These are phyloP conservation scores for Megatriorchis doriae DNA, from an alignment of 2,113 vertebrate genomes.

Conservation along the genomic window DNA sequence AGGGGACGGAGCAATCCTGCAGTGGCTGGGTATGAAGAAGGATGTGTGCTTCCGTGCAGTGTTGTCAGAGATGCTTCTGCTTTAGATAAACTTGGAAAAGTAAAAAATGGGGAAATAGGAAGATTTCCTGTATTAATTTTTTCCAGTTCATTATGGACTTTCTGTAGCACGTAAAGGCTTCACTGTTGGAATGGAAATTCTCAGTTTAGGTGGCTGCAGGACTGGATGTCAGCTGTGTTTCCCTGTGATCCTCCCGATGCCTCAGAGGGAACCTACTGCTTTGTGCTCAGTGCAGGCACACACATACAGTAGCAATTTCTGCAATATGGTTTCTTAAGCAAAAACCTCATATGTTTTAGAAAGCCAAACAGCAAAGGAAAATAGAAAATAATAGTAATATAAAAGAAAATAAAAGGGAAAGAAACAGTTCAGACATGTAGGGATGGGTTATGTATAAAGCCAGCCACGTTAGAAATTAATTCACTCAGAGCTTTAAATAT, in stretches of 20 bases:
- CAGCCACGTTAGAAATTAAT: not conserved
- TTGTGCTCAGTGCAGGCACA: not conserved
- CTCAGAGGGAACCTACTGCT: not conserved
- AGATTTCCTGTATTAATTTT: not conserved
- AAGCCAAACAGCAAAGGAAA: not conserved
- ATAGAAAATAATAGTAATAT: not conserved
- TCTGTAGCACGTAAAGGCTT: not conserved
- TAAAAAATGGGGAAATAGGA: not conserved
- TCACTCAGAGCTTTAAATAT: not conserved
- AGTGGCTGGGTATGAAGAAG: not conserved
- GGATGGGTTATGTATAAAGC: not conserved
- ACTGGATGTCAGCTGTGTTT: not conserved
- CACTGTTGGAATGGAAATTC: not conserved
- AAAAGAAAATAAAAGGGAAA: not conserved
- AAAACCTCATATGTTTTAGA: not conserved
- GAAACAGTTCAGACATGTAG: not conserved
- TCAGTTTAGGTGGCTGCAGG: not conserved
- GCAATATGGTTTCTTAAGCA: not conserved
- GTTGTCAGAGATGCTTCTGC: not conserved
- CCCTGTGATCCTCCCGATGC: not conserved
- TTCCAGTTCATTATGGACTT: not conserved
- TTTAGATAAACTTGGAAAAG: not conserved
- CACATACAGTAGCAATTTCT: not conserved
- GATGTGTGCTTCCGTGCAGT: not conserved
- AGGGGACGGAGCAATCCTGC: not conserved